Conservation (phyloP, 2,888 invertebrate species). For the Zhuqinia jingwanae region DNA sequence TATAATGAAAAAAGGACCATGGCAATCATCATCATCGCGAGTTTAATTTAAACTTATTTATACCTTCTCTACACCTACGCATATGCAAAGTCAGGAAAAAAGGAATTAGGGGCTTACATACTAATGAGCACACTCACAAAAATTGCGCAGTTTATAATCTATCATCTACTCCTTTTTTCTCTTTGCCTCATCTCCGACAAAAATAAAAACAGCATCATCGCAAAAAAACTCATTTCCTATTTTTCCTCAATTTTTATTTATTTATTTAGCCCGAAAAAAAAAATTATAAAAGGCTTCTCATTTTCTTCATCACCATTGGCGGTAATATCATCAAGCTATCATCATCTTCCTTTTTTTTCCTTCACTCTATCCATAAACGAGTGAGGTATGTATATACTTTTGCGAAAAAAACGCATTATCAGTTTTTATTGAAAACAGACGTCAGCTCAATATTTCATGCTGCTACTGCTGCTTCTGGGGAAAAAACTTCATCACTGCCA, state of each 20-base stretch:
- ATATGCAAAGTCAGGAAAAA: too few relatives aligned
- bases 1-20: too few relatives aligned
- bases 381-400: too few relatives aligned
- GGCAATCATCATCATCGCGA: too few relatives aligned
- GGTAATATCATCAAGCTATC: slow-evolving; percentile 26
- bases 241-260: slow-evolving; percentile 35
- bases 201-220: slow-evolving; percentile 29
- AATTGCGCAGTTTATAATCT: slow-evolving; percentile 17
- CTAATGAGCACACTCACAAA: slow-evolving; percentile 5
- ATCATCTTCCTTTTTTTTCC: slow-evolving; percentile 17
- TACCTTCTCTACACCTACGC: too few relatives aligned
- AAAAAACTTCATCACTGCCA: too few relatives aligned
- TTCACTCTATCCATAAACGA: too few relatives aligned
- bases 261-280: slow-evolving; percentile 11
- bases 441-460: slow-evolving; percentile 18
- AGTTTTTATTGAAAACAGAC: slow-evolving; percentile 2
- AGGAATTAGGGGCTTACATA: slow-evolving; percentile 18
- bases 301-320: slow-evolving; percentile 36
- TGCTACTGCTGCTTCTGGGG: too few relatives aligned
- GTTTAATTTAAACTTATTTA: background rate
- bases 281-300: background rate
- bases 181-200: background rate
- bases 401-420: background rate
- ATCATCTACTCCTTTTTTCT: too few relatives aligned
- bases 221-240: slow-evolving; percentile 49